A percentile compares a stretch with the other conserved stretches of the same genome.
phyloP scores from a whole-genome alignment of 2,797 vertebrate genomes.

The Pipistrellus nathusii region DNA sequence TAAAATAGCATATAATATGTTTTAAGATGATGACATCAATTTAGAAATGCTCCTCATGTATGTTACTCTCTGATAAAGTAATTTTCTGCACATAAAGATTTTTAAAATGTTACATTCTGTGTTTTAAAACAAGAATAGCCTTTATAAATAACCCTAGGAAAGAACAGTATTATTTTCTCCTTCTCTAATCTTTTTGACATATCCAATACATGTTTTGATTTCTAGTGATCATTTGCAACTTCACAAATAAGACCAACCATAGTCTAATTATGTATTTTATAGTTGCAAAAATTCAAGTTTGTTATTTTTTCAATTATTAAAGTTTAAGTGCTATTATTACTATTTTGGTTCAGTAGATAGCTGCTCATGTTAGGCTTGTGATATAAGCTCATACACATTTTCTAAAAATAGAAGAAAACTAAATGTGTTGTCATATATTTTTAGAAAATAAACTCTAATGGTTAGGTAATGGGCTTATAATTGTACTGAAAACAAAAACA shows the following conservation, averaged over 20 bases:
- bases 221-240: background rate
- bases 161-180: background rate
- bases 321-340: background rate
- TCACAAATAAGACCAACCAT: slow-evolving; percentile 48
- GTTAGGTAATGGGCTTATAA: slow-evolving; percentile 44
- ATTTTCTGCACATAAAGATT: slow-evolving; percentile 49
- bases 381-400: background rate
- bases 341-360: slow-evolving; percentile 37
- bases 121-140: slow-evolving; percentile 22
- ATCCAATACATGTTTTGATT: background rate
- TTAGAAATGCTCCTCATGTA: slow-evolving; percentile 48
- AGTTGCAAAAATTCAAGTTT: slow-evolving; percentile 6
- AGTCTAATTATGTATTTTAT: background rate
- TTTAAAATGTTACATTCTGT: background rate
- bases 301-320: background rate
- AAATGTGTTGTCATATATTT: slow-evolving; percentile 14
- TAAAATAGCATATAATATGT: slow-evolving; percentile 28
- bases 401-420: background rate
- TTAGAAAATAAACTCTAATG: slow-evolving; percentile 27
- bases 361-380: background rate
- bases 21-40: background rate
- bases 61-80: background rate
- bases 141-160: slow-evolving; percentile 44
- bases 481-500: background rate
- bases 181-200: slow-evolving; percentile 19